phyloP scores from a whole-genome alignment of 2,888 invertebrate genomes.

The Bugula neritina region DNA sequence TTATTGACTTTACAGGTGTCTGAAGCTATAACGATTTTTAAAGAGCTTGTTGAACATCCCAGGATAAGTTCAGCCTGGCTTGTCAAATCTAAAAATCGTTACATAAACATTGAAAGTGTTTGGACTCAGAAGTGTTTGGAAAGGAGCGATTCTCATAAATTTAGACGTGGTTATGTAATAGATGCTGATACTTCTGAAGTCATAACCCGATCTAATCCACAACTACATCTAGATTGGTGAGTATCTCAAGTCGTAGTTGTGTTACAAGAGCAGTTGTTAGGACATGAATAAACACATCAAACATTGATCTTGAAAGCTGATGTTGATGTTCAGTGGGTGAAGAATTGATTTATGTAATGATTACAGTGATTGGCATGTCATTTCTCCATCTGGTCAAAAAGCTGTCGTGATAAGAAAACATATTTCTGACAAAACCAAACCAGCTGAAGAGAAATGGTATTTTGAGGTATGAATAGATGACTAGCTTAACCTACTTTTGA shows the following conservation, averaged over 20 bases:
- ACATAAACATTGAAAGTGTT: neutral
- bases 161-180: neutral
- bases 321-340: no score
- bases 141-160: constrained; percentile 16
- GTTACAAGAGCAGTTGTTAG: no score
- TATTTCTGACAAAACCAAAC: constrained; percentile 36
- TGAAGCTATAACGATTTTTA: neutral
- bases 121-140: constrained; percentile 26
- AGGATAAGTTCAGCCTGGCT: neutral
- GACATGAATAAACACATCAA: no score
- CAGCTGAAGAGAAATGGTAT: constrained; percentile 61
- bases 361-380: constrained; percentile 41
- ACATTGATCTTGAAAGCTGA: no score
- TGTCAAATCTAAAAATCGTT: neutral
- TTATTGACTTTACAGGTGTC: neutral
- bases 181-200: neutral
- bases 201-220: constrained; percentile 1
- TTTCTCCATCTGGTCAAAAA: constrained; percentile 43
- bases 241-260: neutral
- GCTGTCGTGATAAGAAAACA: constrained; percentile 42
- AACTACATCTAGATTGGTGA: neutral
- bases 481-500: no score
- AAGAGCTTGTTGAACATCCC: neutral
- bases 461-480: no score
- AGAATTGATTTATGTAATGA: no score